phyloP scores from a whole-genome alignment of 2,888 invertebrate species.

The Callinectes sapidus region DNA sequence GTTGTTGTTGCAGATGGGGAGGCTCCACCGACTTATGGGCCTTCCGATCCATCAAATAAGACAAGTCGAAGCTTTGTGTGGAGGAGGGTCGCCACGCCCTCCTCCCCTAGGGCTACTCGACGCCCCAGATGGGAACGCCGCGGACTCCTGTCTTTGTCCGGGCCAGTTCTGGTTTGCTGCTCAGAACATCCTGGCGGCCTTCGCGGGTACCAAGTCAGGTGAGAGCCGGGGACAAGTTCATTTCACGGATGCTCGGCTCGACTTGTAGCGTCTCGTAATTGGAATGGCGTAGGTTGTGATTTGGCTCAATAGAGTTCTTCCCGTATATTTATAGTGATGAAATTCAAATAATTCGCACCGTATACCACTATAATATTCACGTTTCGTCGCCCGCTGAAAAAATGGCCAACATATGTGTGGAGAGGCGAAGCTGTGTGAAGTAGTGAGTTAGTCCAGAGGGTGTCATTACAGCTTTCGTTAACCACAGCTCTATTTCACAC shows the following conservation, averaged over 20 bases:
- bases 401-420: neutral
- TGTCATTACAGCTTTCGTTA: neutral
- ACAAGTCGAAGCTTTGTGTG: slow-evolving; percentile 40
- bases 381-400: neutral
- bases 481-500: neutral
- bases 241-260: slow-evolving; percentile 42
- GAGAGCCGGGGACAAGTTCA: slow-evolving; percentile 34
- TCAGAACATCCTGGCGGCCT: slow-evolving; percentile 38
- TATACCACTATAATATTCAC: neutral
- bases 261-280: slow-evolving; percentile 34
- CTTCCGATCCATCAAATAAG: slow-evolving; percentile 38
- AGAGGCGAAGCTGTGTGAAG: neutral
- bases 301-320: slow-evolving; percentile 40
- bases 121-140: neutral
- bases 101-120: neutral
- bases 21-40: neutral
- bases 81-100: neutral
- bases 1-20: neutral
- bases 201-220: slow-evolving; percentile 22
- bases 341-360: slow-evolving; percentile 45
- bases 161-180: slow-evolving; percentile 28
- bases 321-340: slow-evolving; percentile 34
- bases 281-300: slow-evolving; percentile 3
- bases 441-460: neutral
- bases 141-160: slow-evolving; percentile 21